Conservation (phyloP, 2,797 vertebrate species). For the Pangasius sanitwongsei region DNA sequence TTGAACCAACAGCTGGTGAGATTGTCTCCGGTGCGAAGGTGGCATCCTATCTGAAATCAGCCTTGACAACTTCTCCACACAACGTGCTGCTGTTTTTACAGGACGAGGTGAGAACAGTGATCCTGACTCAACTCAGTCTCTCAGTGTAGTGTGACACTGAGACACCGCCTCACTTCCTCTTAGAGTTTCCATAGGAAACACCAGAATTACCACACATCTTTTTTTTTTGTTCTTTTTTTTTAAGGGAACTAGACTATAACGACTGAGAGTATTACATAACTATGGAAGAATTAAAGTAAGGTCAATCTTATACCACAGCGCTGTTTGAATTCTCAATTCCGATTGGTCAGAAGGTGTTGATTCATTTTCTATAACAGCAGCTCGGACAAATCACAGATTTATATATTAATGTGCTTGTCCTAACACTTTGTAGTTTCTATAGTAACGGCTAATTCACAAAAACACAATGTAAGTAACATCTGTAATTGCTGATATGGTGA, state of each 20-base stretch:
- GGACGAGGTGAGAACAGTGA: constrained; percentile 78
- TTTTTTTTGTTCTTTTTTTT: background rate
- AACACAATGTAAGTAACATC: background rate
- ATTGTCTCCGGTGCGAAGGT: constrained; percentile 77
- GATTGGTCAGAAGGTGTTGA: background rate
- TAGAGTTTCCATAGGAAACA: constrained; percentile 56
- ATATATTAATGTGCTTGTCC: background rate
- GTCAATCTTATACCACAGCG: background rate
- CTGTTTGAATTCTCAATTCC: background rate
- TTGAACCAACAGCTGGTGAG: constrained; percentile 77
- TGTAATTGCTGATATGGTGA: background rate
- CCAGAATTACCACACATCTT: constrained; percentile 35
- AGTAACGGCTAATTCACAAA: background rate
- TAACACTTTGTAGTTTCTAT: background rate
- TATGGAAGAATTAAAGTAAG: background rate
- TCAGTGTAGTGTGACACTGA: constrained; percentile 68
- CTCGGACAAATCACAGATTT: background rate
- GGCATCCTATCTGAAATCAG: constrained; percentile 73
- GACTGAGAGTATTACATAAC: constrained; percentile 1
- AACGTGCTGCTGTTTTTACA: constrained; percentile 87
- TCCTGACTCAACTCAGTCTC: constrained; percentile 26
- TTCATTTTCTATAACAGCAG: background rate
- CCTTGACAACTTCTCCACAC: constrained; percentile 72
- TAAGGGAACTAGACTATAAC: background rate
- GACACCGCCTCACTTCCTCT: constrained; percentile 66